Evolutionary conservation across 2,888 invertebrate genomes (phyloP), one percentile per base, ranked within the genome.

Genomic region (Erebia ligea): DNA sequence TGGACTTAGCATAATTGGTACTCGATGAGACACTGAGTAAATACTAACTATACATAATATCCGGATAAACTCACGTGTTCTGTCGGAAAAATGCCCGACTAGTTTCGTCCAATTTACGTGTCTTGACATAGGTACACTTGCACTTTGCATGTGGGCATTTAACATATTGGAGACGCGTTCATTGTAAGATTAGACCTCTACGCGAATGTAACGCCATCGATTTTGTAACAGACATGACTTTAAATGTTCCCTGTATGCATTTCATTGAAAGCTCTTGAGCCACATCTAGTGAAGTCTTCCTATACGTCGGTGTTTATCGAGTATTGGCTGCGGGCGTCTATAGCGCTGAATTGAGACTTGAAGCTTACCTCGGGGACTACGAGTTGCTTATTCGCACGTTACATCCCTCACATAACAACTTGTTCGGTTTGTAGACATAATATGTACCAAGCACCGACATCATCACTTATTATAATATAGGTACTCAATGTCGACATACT

Each of bases 261-360:
- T 54, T 54, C 17, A 54, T 10, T 54, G 10, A 54, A 54, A 19
- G 10, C 3, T 10, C 54, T 19, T 10, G 8, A 40, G 64, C 45
- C 68, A 54, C 42, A 69, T 75, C 73, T 15, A 75, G 74, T 13
- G 3, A 69, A 21, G 1, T 10, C 13, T 48, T 34, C 40, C 50
- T 48, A 15, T 66, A 67, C 10, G 45, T 42, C 59, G 58, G 21
- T 63, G 71, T 68, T 66, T 71, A 21, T 69, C 61, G 68, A 52
- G 42, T 54, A 64, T 52, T 52, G 64, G 21, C 54, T 65, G 11
- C 63, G 65, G 69, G 25, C 25, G 58, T 67, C 58, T 52, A 62
- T 62, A 71, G 63, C 61, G 70, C 74, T 67, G 69, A 71, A 74
- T 73, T 76, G 75, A 74, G 75, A 75, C 66, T 73, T 72, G 74